These are phyloP conservation scores for Sesia bembeciformis DNA, from an alignment of 2,888 invertebrate species.

Conservation along the genomic window DNA sequence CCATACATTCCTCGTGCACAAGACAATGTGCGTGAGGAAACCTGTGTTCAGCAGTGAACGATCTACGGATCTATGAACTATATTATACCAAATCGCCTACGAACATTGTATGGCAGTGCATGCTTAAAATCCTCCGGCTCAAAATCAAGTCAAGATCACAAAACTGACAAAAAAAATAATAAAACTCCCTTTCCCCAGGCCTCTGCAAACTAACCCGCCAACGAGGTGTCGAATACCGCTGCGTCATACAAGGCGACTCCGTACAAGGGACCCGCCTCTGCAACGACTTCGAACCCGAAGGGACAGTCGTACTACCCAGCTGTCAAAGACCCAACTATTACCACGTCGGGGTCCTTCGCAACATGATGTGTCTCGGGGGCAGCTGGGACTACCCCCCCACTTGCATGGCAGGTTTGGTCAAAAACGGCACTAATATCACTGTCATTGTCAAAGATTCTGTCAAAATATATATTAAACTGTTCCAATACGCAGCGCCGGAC, in stretches of 20 bases:
- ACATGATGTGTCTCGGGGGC: slow-evolving; percentile 36
- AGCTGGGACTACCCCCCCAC: slow-evolving; percentile 31
- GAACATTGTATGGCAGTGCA: too few species aligned
- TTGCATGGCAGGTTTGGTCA: slow-evolving; percentile 40
- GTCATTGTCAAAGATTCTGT: slow-evolving; percentile 33
- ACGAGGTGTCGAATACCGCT: slow-evolving; percentile 30
- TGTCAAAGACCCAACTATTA: slow-evolving; percentile 41
- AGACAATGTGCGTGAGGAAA: too few species aligned
- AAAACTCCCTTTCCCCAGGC: slow-evolving; percentile 16
- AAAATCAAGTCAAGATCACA: too few species aligned
- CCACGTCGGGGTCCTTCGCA: slow-evolving; percentile 14
- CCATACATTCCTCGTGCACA: too few species aligned
- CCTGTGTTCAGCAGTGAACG: too few species aligned
- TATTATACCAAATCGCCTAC: too few species aligned
- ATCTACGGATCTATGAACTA: too few species aligned
- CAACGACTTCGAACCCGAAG: slow-evolving; percentile 24
- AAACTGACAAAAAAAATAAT: too few species aligned
- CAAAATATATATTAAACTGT: slow-evolving; percentile 22
- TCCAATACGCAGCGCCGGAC: slow-evolving; percentile 8
- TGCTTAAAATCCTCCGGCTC: too few species aligned
- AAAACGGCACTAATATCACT: slow-evolving; percentile 36
- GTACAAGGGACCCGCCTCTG: slow-evolving; percentile 24
- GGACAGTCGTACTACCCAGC: slow-evolving; percentile 25
- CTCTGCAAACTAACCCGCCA: slow-evolving; percentile 30
- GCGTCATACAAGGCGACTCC: slow-evolving; percentile 15